Evolutionary conservation across 1,140 invertebrate species (phyloP).

Genomic region (Ceratosolen fusciceps): DNA sequence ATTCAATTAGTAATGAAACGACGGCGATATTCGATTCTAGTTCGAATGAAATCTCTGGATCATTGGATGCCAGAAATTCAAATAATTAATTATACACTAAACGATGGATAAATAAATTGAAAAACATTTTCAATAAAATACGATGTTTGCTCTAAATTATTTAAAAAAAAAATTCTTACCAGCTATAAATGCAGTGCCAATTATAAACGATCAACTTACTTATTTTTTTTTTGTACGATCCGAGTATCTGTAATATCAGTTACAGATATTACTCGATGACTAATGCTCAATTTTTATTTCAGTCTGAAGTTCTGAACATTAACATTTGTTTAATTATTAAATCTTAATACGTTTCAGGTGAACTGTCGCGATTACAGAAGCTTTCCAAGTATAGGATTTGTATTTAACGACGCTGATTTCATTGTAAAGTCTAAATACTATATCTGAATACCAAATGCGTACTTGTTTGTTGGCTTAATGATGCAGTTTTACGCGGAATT

Average conservation of each 20-base stretch:
- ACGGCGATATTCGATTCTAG: constrained; percentile 87
- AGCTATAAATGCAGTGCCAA: too few relatives aligned
- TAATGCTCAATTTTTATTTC: too few relatives aligned
- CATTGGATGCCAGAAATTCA: constrained; percentile 76
- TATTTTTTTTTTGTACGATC: not conserved
- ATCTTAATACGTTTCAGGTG: constrained; percentile 62
- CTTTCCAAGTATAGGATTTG: constrained; percentile 79
- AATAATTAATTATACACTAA: constrained; percentile 79
- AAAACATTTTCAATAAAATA: too few relatives aligned
- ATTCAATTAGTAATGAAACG: constrained; percentile 72
- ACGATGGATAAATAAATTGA: too few relatives aligned
- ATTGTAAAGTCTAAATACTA: constrained; percentile 75
- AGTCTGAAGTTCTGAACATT: too few relatives aligned
- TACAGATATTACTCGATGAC: too few relatives aligned
- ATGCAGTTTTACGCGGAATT: constrained; percentile 64
- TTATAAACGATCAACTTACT: too few relatives aligned
- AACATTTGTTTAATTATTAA: too few relatives aligned
- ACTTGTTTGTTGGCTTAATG: constrained; percentile 62
- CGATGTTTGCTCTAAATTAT: too few relatives aligned
- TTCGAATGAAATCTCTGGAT: constrained; percentile 84
- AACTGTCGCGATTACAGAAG: constrained; percentile 73
- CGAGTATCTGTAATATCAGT: too few relatives aligned
- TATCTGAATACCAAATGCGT: too few relatives aligned
- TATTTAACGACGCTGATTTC: constrained; percentile 76
- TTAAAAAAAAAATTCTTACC: constrained; percentile 49